Evolutionary conservation across 2,888 invertebrate species (phyloP), one percentile per base, ranked within the genome.

Genomic region (Dione juno): DNA sequence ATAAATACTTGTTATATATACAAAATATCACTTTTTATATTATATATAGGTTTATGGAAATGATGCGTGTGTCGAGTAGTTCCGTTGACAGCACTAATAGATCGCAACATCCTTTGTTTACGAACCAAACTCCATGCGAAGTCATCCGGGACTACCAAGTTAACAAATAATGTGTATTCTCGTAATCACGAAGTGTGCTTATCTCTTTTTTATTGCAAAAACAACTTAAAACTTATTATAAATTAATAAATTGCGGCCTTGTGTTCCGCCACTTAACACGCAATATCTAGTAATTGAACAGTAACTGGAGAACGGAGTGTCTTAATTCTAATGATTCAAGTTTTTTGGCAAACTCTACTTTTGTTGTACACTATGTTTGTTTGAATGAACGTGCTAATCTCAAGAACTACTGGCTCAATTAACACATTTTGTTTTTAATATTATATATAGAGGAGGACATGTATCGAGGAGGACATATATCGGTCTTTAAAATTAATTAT

Each of bases 101-200:
- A 72, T 72, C 63, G 69, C 65, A 63, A 28, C 63, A 43, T 66
- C 69, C 69, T 69, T 72, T 72, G 72, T 72, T 72, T 63, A 45
- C 54, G 53, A 40, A 68, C 68, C 69, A 59, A 61, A 61, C 48
- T 54, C 61, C 66, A 63, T 63, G 37, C 41, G 35, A 48, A 45
- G 57, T 43, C 61, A 52, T 67, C 53, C 61, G 61, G 35, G 53
- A 53, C 50, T 41, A 28, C 67, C 59, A 41, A 41, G 41, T 61
- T 67, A 52, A 43, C 67, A 52, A 41, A 61, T 61, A 52, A 21
- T 37, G 57, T 57, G 37, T 57, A 40, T 65, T 53, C 53, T 41
- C n/a, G 43, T 43, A 21, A 59, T 43, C 37, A 66, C 35, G 45
- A 40, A 3, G 13, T 57, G 16, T 37, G 7, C 9, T 16, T 40